These are phyloP conservation scores for Percopsis omiscomaycus DNA, from an alignment of 2,797 vertebrate genomes.

Conservation along the genomic window DNA sequence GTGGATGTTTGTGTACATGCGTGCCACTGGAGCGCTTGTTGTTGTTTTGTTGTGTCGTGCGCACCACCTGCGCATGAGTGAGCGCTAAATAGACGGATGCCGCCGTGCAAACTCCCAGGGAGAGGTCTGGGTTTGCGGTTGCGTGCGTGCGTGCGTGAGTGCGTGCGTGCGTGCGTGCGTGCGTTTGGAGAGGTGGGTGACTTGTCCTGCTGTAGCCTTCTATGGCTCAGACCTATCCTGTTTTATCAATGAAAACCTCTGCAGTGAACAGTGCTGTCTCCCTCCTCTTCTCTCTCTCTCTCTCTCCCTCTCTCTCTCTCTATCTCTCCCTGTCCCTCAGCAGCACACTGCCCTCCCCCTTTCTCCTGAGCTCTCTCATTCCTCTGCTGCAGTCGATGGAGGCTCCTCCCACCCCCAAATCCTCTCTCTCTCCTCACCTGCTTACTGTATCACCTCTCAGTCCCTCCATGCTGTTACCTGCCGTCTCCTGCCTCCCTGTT, in stretches of 20 bases:
- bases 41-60: neutral
- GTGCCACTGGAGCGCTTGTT: neutral
- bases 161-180: neutral
- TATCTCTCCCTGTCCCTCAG: constrained; percentile 17
- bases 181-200: constrained; percentile 40
- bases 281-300: constrained; percentile 21
- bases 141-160: neutral
- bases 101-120: neutral
- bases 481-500: too few species aligned
- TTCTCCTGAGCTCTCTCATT: constrained; percentile 39
- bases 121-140: neutral
- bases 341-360: constrained; percentile 48
- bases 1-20: neutral
- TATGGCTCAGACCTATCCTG: constrained; percentile 36
- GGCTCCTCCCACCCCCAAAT: constrained; percentile 20
- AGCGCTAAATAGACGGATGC: neutral
- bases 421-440: too few species aligned
- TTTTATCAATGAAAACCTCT: constrained; percentile 75
- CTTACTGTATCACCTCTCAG: too few species aligned
- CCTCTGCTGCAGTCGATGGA: constrained; percentile 58
- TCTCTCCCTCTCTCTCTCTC: constrained; percentile 24
- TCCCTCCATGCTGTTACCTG: too few species aligned
- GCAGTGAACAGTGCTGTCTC: constrained; percentile 62
- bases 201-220: constrained; percentile 55
- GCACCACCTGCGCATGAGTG: too few species aligned